These are phyloP conservation scores for Teleogryllus oceanicus DNA, from an alignment of 2,888 invertebrate genomes.

Conservation along the genomic window DNA sequence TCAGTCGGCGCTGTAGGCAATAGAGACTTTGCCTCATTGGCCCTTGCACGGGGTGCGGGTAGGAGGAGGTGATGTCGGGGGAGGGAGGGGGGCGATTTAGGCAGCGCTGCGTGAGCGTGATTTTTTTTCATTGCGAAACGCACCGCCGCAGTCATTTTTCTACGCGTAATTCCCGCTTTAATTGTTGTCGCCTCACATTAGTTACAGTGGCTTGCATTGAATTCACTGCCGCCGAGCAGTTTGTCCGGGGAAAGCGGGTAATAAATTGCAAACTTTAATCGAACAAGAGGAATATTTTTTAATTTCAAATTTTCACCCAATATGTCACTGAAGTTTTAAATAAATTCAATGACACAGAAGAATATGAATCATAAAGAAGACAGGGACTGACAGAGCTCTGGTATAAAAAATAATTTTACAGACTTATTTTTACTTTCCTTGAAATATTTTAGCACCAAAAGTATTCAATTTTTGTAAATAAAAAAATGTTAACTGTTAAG, in stretches of 20 bases:
- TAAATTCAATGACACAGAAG: not conserved
- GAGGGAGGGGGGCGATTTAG: not conserved
- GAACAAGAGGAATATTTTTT: not conserved
- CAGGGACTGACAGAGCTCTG: too few species aligned
- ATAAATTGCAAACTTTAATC: not conserved
- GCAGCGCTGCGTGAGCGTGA: not conserved
- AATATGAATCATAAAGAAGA: not conserved
- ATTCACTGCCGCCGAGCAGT: not conserved
- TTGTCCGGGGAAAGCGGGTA: not conserved
- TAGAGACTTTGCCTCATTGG: not conserved
- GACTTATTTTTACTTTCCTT: too few species aligned
- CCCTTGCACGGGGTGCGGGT: not conserved
- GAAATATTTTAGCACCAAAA: too few species aligned
- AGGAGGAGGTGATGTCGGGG: not conserved
- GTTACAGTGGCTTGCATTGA: not conserved
- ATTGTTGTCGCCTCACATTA: conserved; percentile 1
- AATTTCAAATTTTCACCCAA: not conserved
- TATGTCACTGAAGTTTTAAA: not conserved
- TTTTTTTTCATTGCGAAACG: too few species aligned
- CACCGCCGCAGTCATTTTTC: not conserved
- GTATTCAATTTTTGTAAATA: too few species aligned
- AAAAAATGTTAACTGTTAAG: too few species aligned
- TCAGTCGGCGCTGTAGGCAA: not conserved
- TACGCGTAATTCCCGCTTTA: not conserved
- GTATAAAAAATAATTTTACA: too few species aligned